These are phyloP conservation scores for Phainopepla nitens DNA, from an alignment of 2,113 vertebrate genomes.

Conservation along the genomic window DNA sequence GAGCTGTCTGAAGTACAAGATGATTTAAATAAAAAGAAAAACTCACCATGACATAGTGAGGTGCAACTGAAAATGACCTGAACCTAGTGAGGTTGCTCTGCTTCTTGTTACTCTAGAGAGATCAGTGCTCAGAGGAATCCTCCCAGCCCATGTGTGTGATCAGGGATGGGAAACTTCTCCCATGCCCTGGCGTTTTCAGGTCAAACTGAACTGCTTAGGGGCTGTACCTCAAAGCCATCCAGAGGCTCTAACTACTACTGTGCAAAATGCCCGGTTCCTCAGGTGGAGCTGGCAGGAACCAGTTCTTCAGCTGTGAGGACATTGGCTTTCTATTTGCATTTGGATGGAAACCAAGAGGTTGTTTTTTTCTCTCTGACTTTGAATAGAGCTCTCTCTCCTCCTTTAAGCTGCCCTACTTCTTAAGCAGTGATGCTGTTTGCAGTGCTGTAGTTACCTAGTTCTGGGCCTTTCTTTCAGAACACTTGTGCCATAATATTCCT, in stretches of 20 bases:
- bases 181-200: background rate
- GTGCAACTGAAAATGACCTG: background rate
- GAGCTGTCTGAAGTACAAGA: background rate
- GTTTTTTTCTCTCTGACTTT: background rate
- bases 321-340: conserved; percentile 33
- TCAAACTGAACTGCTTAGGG: background rate
- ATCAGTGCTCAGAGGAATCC: background rate
- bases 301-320: conserved; percentile 18
- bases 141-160: background rate
- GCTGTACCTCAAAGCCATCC: background rate
- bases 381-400: background rate
- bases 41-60: background rate
- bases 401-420: background rate
- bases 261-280: conserved; percentile 7
- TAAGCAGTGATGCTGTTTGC: background rate
- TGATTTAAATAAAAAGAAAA: background rate
- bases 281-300: conserved; percentile 49
- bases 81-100: background rate
- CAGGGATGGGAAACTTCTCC: background rate
- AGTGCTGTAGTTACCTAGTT: background rate
- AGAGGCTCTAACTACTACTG: background rate
- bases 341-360: conserved; percentile 38
- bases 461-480: background rate
- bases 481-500: background rate
- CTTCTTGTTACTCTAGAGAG: background rate